Evolutionary conservation across 2,113 vertebrate species (phyloP), one percentile per base, ranked within the genome.

Genomic region (Tragulus kanchil): DNA sequence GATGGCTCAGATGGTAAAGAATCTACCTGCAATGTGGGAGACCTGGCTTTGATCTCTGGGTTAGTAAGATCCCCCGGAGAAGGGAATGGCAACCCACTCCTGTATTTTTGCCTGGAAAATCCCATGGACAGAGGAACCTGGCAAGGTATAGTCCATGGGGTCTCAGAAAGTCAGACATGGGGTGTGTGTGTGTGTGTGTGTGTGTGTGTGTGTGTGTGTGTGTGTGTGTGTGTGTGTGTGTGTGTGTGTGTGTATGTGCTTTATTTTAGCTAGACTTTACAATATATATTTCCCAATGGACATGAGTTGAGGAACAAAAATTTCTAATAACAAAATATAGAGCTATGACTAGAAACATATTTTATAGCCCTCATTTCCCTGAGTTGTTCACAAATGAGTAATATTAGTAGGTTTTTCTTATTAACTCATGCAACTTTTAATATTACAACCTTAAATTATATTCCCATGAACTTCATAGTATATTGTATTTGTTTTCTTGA

Each of bases 371-470:
- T 23, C 42, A 87, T 85, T 86, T 90, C 21, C n/a, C 48, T 69
- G 56, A 93, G 25, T 81, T 96, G 14, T 92, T 87, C 85, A 82
- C 58, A 94, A 92, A 62, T 85, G 85, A 95, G 25, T 25, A 83
- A 78, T 89, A 86, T 13, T 89, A 86, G 21, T 85, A 64, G 36
- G n/a, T 61, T 96, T 90, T 97, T 86, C 58, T 92, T 86, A 95
- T 94, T 81, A 96, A 94, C 36, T 90, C 91, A 48, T 56, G 52
- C 97, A 42, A 2, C 4, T 95, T 64, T 50, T 87, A 42, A 67
- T 82, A 97, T 75, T 0, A 0, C 3, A 82, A 94, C 4, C 50
- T 87, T 98, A 95, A 97, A 96, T 97, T 97, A 91, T 61, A 85
- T 48, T 42, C 71, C 85, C 65, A 92, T 65, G 31, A 93, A 67